Evolutionary conservation across 2,113 vertebrate species (phyloP).

Genomic region (Vireo altiloquus): DNA sequence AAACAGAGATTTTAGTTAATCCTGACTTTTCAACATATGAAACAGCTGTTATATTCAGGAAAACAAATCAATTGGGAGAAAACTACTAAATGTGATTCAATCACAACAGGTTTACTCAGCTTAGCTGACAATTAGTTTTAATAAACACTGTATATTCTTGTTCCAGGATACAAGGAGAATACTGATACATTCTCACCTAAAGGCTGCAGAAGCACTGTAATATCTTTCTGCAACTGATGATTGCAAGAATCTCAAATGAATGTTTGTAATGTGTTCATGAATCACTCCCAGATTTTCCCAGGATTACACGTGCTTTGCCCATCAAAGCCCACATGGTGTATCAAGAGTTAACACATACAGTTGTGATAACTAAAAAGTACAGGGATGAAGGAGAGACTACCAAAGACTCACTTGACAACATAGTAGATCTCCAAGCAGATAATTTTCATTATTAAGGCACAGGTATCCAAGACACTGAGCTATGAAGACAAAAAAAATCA

Average conservation of each 20-base stretch:
- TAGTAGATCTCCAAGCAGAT: conserved; percentile 97
- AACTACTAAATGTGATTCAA: not conserved
- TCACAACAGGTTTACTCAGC: not conserved
- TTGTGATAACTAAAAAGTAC: not conserved
- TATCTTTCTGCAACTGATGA: not conserved
- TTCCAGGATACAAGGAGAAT: not conserved
- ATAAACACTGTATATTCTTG: not conserved
- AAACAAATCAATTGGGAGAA: not conserved
- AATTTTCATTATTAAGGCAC: conserved; percentile 97
- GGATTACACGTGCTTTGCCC: not conserved
- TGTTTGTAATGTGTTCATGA: not conserved
- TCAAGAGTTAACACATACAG: not conserved
- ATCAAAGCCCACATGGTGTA: not conserved
- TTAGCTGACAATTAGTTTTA: not conserved
- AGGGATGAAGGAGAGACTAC: not conserved
- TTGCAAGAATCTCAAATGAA: not conserved
- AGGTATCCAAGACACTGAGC: conserved; percentile 94
- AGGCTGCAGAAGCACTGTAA: not conserved
- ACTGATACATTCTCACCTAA: not conserved
- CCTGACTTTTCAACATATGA: not conserved
- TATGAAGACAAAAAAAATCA: conserved; percentile 45
- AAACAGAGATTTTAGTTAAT: not conserved
- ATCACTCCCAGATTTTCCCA: not conserved
- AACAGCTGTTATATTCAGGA: not conserved
- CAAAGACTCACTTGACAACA: conserved; percentile 85